Percentiles rank a stretch among this genome's conserved stretches.
These are phyloP conservation scores for Conus canariensis DNA, from an alignment of 2,888 invertebrate genomes.

Conservation along the genomic window DNA sequence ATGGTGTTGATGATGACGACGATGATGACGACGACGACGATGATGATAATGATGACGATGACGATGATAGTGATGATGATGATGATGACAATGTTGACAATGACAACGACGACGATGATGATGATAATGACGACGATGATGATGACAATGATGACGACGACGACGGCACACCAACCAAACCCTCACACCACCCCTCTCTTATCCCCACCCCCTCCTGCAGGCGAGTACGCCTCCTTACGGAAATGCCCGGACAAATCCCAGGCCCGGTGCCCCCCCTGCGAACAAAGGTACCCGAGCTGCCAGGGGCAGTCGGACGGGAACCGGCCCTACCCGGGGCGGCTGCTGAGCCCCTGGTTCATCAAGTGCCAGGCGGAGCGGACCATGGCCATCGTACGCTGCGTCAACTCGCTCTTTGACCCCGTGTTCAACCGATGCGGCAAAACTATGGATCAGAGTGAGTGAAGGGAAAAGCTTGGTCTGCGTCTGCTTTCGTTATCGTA, in stretches of 20 bases:
- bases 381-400: slow-evolving; percentile 45
- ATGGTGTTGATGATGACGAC: too few relatives aligned
- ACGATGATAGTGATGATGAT: too few relatives aligned
- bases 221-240: slow-evolving; percentile 36
- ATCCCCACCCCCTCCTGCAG: background rate
- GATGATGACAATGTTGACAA: too few relatives aligned
- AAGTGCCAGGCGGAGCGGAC: slow-evolving; percentile 44
- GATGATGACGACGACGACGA: too few relatives aligned
- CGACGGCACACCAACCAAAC: background rate
- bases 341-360: slow-evolving; percentile 44
- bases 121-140: background rate
- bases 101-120: too few relatives aligned
- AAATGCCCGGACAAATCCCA: slow-evolving; percentile 26
- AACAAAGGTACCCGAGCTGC: slow-evolving; percentile 49
- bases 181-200: background rate
- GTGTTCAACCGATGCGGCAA: slow-evolving; percentile 40
- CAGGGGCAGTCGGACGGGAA: slow-evolving; percentile 35
- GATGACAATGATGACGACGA: background rate
- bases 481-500: background rate
- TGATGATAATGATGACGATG: background rate
- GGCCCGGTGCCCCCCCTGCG: slow-evolving; percentile 57
- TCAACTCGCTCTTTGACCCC: slow-evolving; percentile 46
- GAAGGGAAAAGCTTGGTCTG: background rate
- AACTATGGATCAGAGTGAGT: slow-evolving; percentile 27
- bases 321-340: slow-evolving; percentile 38